These are phyloP conservation scores for Micrasema longulum DNA, from an alignment of 1,140 invertebrate species.

Conservation along the genomic window DNA sequence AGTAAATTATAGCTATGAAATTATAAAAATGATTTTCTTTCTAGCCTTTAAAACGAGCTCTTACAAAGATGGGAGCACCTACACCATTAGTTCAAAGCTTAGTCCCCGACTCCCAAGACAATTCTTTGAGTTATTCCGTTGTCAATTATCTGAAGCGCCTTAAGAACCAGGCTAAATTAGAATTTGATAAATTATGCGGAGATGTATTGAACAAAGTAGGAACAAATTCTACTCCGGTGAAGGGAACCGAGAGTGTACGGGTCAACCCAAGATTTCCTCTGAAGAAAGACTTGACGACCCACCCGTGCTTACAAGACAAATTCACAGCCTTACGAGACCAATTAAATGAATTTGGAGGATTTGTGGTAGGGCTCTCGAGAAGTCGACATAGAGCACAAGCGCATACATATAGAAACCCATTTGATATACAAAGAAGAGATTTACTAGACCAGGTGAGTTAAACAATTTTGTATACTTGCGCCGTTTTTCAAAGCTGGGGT, in stretches of 20 bases:
- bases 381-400: conserved; percentile 71
- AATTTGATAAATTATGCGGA: conserved; percentile 91
- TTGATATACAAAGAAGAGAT: conserved; percentile 91
- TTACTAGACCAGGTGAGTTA: conserved; percentile 85
- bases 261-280: conserved; percentile 76
- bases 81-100: conserved; percentile 83
- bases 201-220: conserved; percentile 66
- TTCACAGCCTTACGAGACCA: conserved; percentile 85
- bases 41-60: conserved; percentile 88
- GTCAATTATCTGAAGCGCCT: conserved; percentile 94
- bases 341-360: conserved; percentile 87
- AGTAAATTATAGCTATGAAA: no score
- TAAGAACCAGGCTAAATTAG: conserved; percentile 95
- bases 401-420: conserved; percentile 93
- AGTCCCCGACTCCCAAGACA: conserved; percentile 93
- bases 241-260: conserved; percentile 77
- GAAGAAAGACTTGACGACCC: conserved; percentile 83
- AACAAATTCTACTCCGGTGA: conserved; percentile 53
- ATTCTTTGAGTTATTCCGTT: conserved; percentile 92
- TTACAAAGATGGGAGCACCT: conserved; percentile 90
- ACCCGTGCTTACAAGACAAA: conserved; percentile 85
- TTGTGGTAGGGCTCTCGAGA: conserved; percentile 78
- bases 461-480: no score
- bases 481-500: no score
- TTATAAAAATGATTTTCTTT: no score